Conservation (phyloP, 2,797 vertebrate species). For the Epinephelus coioides region DNA sequence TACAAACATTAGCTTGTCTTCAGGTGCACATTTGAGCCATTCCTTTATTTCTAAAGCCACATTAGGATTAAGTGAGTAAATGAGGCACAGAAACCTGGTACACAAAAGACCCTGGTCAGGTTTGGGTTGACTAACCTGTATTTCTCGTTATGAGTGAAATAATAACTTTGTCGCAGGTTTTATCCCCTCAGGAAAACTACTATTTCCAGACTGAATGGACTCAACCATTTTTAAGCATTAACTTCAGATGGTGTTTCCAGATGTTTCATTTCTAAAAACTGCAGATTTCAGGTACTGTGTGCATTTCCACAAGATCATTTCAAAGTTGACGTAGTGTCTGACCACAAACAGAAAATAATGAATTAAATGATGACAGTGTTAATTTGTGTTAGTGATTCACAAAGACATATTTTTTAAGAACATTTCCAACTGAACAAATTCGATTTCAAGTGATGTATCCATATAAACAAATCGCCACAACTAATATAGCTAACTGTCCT, state of each 20-base stretch:
- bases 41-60: slow-evolving; percentile 13
- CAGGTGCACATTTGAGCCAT: slow-evolving; percentile 13
- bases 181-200: slow-evolving; percentile 14
- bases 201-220: slow-evolving; percentile 21
- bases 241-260: slow-evolving; percentile 15
- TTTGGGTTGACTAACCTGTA: slow-evolving; percentile 48
- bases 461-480: background rate
- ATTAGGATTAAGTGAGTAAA: slow-evolving; percentile 46
- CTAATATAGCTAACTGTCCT: background rate
- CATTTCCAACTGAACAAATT: background rate
- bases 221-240: background rate
- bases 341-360: background rate
- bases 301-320: background rate
- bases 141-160: slow-evolving; percentile 30
- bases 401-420: background rate
- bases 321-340: background rate
- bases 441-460: background rate
- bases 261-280: background rate
- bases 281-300: background rate
- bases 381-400: background rate
- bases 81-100: slow-evolving; percentile 29
- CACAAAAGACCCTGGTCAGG: slow-evolving; percentile 47
- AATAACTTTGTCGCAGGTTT: slow-evolving; percentile 37
- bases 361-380: background rate
- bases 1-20: slow-evolving; percentile 10